Conservation (phyloP, 2,797 vertebrate genomes). For the Jordanella pulchra region DNA sequence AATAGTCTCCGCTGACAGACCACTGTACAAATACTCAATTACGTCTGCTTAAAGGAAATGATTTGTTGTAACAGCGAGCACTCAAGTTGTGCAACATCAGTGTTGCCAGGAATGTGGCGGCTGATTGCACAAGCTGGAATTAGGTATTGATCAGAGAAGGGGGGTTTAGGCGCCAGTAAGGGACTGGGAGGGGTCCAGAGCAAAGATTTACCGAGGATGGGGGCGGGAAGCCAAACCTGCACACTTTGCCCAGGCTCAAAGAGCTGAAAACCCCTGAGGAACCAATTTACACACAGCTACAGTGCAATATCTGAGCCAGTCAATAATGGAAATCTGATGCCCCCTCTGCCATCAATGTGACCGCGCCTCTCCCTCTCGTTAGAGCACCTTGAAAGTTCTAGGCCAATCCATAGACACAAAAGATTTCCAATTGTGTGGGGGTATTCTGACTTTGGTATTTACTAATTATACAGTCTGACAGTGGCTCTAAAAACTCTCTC, state of each 20-base stretch:
- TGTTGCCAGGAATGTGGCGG: constrained; percentile 92
- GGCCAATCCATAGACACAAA: constrained; percentile 77
- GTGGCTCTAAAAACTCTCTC: constrained; percentile 33
- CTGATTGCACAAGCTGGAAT: constrained; percentile 95
- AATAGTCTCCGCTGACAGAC: constrained; percentile 92
- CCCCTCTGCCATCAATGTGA: constrained; percentile 89
- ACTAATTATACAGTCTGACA: constrained; percentile 67
- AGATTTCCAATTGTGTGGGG: constrained; percentile 76
- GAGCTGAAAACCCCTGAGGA: constrained; percentile 94
- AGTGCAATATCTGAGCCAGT: constrained; percentile 96
- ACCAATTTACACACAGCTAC: constrained; percentile 97
- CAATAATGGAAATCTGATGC: constrained; percentile 99
- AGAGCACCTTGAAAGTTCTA: constrained; percentile 87
- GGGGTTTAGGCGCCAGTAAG: constrained; percentile 87
- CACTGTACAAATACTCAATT: constrained; percentile 97
- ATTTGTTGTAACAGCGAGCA: constrained; percentile 93
- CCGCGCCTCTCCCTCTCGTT: constrained; percentile 88
- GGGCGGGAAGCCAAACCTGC: constrained; percentile 79
- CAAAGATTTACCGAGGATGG: constrained; percentile 89
- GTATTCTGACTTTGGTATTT: constrained; percentile 75
- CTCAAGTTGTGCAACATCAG: constrained; percentile 96
- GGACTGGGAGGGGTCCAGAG: constrained; percentile 88
- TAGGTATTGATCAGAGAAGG: constrained; percentile 96
- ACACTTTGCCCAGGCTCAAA: constrained; percentile 85
- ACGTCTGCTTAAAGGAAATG: constrained; percentile 96